A percentile compares a stretch with the other conserved stretches of the same genome.
phyloP scores from a whole-genome alignment of 2,797 vertebrate genomes.

The Menidia menidia region DNA sequence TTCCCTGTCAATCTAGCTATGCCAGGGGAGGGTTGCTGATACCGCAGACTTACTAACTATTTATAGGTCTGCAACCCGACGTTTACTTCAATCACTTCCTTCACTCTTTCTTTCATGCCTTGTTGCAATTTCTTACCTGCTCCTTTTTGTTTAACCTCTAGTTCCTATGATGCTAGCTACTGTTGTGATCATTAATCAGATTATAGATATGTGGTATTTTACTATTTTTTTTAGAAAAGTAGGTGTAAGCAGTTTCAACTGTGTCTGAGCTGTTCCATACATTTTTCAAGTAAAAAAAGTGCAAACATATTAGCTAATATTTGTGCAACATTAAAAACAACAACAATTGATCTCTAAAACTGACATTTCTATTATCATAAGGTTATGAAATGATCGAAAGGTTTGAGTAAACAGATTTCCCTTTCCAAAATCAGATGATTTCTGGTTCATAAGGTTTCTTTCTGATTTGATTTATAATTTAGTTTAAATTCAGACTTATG shows the following conservation, averaged over 20 bases:
- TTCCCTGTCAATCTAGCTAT: conserved; percentile 89
- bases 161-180: not conserved
- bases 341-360: not conserved
- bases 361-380: not conserved
- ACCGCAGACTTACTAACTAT: conserved; percentile 86
- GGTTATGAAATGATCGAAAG: not conserved
- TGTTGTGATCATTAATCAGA: not conserved
- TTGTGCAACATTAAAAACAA: not conserved
- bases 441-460: not conserved
- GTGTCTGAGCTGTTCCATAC: not conserved
- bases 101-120: not conserved
- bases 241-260: not conserved
- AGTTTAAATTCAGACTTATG: not conserved
- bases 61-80: conserved; percentile 81
- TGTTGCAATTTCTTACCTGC: conserved; percentile 3
- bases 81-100: conserved; percentile 26
- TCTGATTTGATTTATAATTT: not conserved
- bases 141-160: conserved; percentile 7
- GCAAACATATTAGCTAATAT: not conserved
- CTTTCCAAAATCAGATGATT: not conserved
- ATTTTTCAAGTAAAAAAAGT: not conserved
- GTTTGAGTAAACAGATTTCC: not conserved
- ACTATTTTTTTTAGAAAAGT: not conserved
- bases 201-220: not conserved
- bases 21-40: conserved; percentile 79